phyloP scores from a whole-genome alignment of 2,113 vertebrate species.

The Periophthalmus modestus region DNA sequence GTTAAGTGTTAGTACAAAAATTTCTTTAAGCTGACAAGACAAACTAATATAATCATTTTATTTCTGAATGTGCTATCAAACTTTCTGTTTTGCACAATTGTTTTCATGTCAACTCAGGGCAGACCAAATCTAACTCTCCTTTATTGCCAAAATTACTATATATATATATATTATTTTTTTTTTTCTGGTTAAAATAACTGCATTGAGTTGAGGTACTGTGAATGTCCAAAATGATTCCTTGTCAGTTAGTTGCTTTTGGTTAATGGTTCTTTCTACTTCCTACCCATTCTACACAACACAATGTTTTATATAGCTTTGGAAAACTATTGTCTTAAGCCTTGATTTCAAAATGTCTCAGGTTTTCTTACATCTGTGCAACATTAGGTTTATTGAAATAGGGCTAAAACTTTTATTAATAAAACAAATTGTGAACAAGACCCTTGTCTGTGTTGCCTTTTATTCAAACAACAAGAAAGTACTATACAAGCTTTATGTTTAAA shows the following conservation, averaged over 20 bases:
- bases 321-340: constrained; percentile 10
- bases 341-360: constrained; percentile 10
- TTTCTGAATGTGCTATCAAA: constrained; percentile 19
- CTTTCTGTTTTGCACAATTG: constrained; percentile 39
- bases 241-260: neutral
- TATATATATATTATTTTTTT: too few relatives aligned
- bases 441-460: constrained; percentile 46
- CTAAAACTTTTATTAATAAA: constrained; percentile 37
- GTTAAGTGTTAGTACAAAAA: constrained; percentile 40
- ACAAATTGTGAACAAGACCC: constrained; percentile 23
- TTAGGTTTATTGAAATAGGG: constrained; percentile 6
- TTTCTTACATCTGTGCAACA: constrained; percentile 6
- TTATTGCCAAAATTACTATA: constrained; percentile 31
- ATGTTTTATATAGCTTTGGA: constrained; percentile 11
- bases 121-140: constrained; percentile 44
- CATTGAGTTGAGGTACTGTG: constrained; percentile 34
- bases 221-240: constrained; percentile 19
- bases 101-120: constrained; percentile 72
- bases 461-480: constrained; percentile 28
- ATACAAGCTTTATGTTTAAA: constrained; percentile 72
- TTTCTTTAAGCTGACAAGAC: constrained; percentile 4
- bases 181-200: constrained; percentile 7
- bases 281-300: neutral
- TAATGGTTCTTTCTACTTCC: neutral
- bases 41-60: neutral